Conservation (phyloP, 2,113 vertebrate genomes). For the Pseudopipra pipra region DNA sequence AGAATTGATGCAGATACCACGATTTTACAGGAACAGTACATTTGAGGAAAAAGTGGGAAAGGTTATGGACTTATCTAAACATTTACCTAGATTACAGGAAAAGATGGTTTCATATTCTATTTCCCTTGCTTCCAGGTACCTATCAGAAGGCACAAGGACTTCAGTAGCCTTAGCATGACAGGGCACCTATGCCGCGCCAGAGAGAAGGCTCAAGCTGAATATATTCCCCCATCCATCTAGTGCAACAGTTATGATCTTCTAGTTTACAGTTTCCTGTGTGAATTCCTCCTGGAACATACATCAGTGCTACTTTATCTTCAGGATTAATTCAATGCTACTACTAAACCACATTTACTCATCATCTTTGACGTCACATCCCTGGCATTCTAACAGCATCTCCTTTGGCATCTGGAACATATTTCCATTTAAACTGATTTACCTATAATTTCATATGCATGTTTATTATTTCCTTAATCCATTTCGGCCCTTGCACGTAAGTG, state of each 20-base stretch:
- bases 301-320: conserved; percentile 8
- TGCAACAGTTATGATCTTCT: not conserved
- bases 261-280: not conserved
- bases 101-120: not conserved
- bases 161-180: not conserved
- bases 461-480: conserved; percentile 38
- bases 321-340: conserved; percentile 22
- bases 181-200: not conserved
- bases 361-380: conserved; percentile 45
- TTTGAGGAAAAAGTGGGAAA: not conserved
- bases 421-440: conserved; percentile 46
- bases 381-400: conserved; percentile 25
- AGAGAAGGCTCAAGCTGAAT: not conserved
- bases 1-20: not conserved
- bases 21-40: not conserved
- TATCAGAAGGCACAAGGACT: not conserved
- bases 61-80: not conserved
- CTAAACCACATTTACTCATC: conserved; percentile 45
- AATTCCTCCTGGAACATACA: not conserved
- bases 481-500: not conserved
- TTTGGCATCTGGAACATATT: conserved; percentile 55
- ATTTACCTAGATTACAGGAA: not conserved
- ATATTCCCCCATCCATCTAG: not conserved
- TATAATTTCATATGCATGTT: conserved; percentile 42
- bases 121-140: not conserved